Evolutionary conservation across 1,140 invertebrate species (phyloP).

Genomic region (Drosophila azteca): DNA sequence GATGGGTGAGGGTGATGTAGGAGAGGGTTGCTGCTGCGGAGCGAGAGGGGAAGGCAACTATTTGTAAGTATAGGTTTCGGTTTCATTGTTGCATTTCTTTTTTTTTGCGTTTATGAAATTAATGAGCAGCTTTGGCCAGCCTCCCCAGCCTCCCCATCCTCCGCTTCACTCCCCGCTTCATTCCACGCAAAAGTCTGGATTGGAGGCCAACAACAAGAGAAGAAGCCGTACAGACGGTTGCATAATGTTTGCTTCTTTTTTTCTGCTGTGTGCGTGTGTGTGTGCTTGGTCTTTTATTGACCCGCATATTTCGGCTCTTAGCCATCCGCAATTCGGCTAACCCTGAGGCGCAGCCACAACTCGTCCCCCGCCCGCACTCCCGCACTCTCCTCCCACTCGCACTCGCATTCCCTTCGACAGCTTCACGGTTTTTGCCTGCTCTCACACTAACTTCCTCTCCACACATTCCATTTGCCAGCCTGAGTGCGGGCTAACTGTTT

Average conservation of each 20-base stretch:
- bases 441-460: background rate
- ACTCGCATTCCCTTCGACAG: background rate
- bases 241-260: conserved; percentile 54
- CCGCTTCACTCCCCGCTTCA: conserved; percentile 16
- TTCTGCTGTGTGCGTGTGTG: background rate
- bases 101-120: conserved; percentile 78
- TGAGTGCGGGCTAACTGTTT: no score
- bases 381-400: no score
- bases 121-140: conserved; percentile 68
- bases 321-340: conserved; percentile 57
- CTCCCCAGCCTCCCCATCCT: conserved; percentile 29
- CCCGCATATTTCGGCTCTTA: conserved; percentile 64
- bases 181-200: conserved; percentile 6
- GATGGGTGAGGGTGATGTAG: no score
- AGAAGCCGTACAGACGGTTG: conserved; percentile 37
- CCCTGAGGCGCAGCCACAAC: conserved; percentile 60
- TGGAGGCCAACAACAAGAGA: conserved; percentile 35
- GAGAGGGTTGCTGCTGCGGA: conserved; percentile 1
- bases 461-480: conserved; percentile 35
- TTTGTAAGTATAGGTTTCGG: conserved; percentile 82
- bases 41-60: conserved; percentile 42
- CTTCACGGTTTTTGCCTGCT: background rate
- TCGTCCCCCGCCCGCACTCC: background rate
- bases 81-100: conserved; percentile 81
- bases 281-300: conserved; percentile 65